phyloP scores from a whole-genome alignment of 2,797 vertebrate species.

The Cryptoprocta ferox region DNA sequence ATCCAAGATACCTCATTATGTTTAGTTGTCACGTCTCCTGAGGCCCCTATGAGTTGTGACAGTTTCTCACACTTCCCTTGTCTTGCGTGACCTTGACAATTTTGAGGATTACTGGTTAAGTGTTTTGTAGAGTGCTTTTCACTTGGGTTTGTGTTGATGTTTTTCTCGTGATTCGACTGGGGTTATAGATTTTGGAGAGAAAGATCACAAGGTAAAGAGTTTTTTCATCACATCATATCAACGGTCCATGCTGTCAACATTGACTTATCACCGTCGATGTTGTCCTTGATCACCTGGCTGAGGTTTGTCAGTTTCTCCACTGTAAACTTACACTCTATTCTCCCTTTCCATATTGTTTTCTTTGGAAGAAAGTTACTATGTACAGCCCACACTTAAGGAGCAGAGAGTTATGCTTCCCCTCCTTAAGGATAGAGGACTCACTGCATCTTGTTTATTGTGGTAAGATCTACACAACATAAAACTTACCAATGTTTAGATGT shows the following conservation, averaged over 20 bases:
- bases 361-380: neutral
- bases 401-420: neutral
- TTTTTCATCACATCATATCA: neutral
- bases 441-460: neutral
- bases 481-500: neutral
- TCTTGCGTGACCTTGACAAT: conserved; percentile 7
- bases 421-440: neutral
- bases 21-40: neutral
- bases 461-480: neutral
- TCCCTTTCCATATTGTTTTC: neutral
- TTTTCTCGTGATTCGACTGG: neutral
- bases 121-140: neutral
- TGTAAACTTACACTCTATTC: neutral
- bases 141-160: neutral
- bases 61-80: conserved; percentile 15
- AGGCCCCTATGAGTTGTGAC: neutral
- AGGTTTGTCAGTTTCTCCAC: neutral
- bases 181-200: neutral
- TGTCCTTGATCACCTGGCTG: neutral
- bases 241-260: neutral
- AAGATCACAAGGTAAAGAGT: neutral
- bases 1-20: neutral
- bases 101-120: neutral
- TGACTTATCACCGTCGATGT: neutral
- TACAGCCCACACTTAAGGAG: neutral